phyloP scores from a whole-genome alignment of 2,113 vertebrate genomes.

The Phrynosoma blainvillii region DNA sequence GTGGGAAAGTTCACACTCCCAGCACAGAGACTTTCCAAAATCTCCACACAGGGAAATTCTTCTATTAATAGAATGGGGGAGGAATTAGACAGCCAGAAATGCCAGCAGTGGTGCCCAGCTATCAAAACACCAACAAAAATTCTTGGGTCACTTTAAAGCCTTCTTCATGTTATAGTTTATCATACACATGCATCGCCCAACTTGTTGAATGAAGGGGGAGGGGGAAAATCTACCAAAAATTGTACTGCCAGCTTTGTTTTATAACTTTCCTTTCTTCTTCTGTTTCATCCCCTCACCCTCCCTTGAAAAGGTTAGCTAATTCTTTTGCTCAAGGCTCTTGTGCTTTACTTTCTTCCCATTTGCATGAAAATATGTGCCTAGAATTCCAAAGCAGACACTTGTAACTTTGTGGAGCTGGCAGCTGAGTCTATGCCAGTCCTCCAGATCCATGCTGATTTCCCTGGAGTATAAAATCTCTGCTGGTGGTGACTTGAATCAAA shows the following conservation, averaged over 20 bases:
- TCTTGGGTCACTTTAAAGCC: constrained; percentile 13
- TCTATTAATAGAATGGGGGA: constrained; percentile 38
- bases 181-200: neutral
- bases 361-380: constrained; percentile 73
- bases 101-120: constrained; percentile 51
- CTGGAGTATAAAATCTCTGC: constrained; percentile 87
- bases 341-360: constrained; percentile 64
- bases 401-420: constrained; percentile 74
- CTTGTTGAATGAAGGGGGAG: neutral
- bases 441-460: constrained; percentile 80
- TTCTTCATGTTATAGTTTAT: neutral
- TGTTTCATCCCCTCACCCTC: neutral
- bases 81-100: constrained; percentile 62
- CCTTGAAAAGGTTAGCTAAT: constrained; percentile 34
- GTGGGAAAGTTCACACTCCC: constrained; percentile 78
- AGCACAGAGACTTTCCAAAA: constrained; percentile 61
- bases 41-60: constrained; percentile 61
- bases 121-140: constrained; percentile 46
- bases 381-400: constrained; percentile 80
- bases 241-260: neutral
- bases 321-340: neutral
- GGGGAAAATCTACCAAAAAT: neutral
- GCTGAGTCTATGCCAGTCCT: constrained; percentile 75
- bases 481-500: constrained; percentile 84
- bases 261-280: neutral